Percentiles rank a stretch among this genome's conserved stretches.
These are phyloP conservation scores for Pachliopta kotzebuea DNA, from an alignment of 2,888 invertebrate genomes.

Conservation along the genomic window DNA sequence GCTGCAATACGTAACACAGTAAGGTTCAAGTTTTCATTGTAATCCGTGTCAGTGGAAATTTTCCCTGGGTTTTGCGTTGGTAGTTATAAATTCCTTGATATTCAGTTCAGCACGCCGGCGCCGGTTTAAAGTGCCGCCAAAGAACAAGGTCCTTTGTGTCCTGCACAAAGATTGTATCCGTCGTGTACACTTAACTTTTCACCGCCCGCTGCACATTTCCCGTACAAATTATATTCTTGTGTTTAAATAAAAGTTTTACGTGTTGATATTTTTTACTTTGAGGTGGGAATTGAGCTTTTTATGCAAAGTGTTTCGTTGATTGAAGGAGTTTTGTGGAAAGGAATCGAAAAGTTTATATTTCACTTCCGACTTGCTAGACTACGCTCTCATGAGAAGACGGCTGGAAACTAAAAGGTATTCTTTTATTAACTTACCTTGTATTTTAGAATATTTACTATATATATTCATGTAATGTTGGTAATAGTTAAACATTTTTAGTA, in stretches of 20 bases:
- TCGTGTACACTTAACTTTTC: slow-evolving; percentile 10
- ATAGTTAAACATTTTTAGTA: too few relatives aligned
- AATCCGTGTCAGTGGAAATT: slow-evolving; percentile 39
- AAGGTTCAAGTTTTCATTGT: slow-evolving; percentile 40
- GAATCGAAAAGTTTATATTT: too few relatives aligned
- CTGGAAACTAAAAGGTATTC: too few relatives aligned
- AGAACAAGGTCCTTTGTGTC: slow-evolving; percentile 23
- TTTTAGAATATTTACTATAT: too few relatives aligned
- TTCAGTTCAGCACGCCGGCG: slow-evolving; percentile 7
- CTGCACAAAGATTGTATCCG: slow-evolving; percentile 15
- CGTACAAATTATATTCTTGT: slow-evolving; percentile 3
- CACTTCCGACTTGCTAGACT: too few relatives aligned
- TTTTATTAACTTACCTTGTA: too few relatives aligned
- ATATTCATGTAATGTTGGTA: too few relatives aligned
- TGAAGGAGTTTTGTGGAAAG: too few relatives aligned
- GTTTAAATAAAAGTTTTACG: not conserved
- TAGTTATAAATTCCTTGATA: slow-evolving; percentile 21
- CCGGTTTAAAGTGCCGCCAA: slow-evolving; percentile 12
- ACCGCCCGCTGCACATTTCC: not conserved
- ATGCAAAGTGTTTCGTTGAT: too few relatives aligned
- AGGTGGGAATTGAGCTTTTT: not conserved
- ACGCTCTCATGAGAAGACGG: too few relatives aligned
- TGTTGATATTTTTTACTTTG: slow-evolving; percentile 8
- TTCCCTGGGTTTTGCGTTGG: slow-evolving; percentile 34
- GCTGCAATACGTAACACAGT: slow-evolving; percentile 3